Evolutionary conservation across 1,140 invertebrate species (phyloP).

Genomic region (Magallana angulata): DNA sequence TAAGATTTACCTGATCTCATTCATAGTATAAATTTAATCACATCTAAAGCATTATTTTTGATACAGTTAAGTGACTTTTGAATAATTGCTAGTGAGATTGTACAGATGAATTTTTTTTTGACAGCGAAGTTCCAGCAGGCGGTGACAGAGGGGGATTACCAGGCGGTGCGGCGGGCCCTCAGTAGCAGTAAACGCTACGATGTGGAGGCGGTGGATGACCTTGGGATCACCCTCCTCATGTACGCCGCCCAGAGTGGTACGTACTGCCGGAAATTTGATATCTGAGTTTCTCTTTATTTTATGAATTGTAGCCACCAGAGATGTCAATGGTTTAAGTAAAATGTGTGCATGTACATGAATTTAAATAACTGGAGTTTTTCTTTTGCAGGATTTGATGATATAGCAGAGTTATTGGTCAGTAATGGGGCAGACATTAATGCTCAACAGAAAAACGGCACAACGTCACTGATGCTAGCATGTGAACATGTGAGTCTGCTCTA

Average conservation of each 20-base stretch:
- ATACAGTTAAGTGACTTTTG: too few species aligned
- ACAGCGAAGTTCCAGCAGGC: constrained; percentile 63
- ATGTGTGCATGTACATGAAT: too few species aligned
- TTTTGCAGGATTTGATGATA: constrained; percentile 69
- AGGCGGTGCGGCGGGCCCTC: constrained; percentile 60
- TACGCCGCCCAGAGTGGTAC: constrained; percentile 66
- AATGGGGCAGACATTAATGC: constrained; percentile 72
- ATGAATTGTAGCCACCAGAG: too few species aligned
- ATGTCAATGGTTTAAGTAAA: too few species aligned
- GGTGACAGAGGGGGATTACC: constrained; percentile 64
- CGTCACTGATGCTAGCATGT: constrained; percentile 73
- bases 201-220: constrained; percentile 63
- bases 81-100: too few species aligned
- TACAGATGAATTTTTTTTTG: neutral
- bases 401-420: constrained; percentile 67
- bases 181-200: constrained; percentile 59
- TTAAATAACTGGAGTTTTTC: neutral
- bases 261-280: neutral
- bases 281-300: neutral
- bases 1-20: too few species aligned
- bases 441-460: constrained; percentile 68
- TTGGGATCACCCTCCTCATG: constrained; percentile 66
- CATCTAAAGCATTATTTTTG: too few species aligned
- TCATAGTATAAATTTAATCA: too few species aligned
- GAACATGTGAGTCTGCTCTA: constrained; percentile 66